Percentiles rank a stretch among this genome's conserved stretches.
These are phyloP conservation scores for Cyclargus thomasi DNA, from an alignment of 1,140 invertebrate genomes.

Conservation along the genomic window DNA sequence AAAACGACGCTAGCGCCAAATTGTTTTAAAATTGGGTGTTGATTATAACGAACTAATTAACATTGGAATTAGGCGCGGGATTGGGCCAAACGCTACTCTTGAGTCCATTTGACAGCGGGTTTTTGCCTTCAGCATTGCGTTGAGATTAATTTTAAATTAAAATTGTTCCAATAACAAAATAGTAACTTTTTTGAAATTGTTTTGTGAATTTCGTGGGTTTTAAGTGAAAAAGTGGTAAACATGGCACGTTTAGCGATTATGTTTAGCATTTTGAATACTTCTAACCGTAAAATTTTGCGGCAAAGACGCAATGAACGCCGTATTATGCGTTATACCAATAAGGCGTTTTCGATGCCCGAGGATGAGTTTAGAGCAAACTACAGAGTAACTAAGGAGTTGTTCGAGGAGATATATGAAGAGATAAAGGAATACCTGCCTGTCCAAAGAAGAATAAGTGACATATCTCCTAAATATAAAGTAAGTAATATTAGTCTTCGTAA, in stretches of 20 bases:
- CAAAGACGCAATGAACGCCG: conserved; percentile 9
- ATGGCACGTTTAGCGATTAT: conserved; percentile 10
- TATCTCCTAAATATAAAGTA: conserved; percentile 12
- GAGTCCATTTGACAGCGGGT: no score
- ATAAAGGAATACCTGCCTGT: background rate
- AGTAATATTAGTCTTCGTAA: no score
- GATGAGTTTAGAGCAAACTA: conserved; percentile 12
- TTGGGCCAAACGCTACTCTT: no score
- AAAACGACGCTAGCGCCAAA: no score
- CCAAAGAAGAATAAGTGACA: conserved; percentile 11
- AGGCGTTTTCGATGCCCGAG: conserved; percentile 2
- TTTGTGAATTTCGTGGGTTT: no score
- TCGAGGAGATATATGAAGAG: conserved; percentile 1
- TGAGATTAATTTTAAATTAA: no score
- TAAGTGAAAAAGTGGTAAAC: background rate
- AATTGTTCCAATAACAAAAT: no score
- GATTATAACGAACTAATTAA: no score
- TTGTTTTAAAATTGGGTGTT: no score
- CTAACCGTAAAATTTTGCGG: background rate
- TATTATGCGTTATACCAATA: conserved; percentile 5
- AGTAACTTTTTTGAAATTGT: no score
- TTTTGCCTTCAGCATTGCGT: no score
- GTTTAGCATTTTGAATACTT: background rate
- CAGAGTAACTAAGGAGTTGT: background rate
- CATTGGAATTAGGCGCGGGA: no score